These are phyloP conservation scores for Dryadula phaetusa DNA, from an alignment of 2,888 invertebrate species.

Conservation along the genomic window DNA sequence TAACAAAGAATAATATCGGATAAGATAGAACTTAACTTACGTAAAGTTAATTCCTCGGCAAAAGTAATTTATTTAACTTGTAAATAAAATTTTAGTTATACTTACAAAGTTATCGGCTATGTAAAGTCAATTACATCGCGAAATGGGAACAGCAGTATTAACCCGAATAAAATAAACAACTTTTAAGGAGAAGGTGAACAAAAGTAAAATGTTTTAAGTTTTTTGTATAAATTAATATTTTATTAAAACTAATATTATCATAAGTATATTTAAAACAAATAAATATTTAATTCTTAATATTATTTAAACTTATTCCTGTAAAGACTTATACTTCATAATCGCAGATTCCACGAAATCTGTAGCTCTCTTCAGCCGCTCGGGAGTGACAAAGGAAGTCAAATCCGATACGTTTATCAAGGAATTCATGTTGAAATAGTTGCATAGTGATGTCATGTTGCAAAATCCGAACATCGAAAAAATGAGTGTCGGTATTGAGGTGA, in stretches of 20 bases:
- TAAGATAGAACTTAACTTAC: too few species aligned
- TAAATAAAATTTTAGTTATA: too few species aligned
- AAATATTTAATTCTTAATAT: neutral
- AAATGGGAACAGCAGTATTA: neutral
- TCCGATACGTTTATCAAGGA: constrained; percentile 55
- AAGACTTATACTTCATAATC: constrained; percentile 72
- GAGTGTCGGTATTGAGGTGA: constrained; percentile 51
- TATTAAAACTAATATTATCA: neutral
- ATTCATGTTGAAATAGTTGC: constrained; percentile 73
- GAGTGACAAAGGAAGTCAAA: constrained; percentile 75
- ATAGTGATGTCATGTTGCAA: constrained; percentile 83
- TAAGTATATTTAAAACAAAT: neutral
- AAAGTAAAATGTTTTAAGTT: neutral
- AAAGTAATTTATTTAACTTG: too few species aligned
- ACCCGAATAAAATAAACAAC: neutral
- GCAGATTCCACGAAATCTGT: constrained; percentile 80
- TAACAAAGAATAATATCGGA: too few species aligned
- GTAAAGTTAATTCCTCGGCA: too few species aligned
- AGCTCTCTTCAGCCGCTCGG: constrained; percentile 78
- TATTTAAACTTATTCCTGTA: constrained; percentile 6
- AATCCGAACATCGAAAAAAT: constrained; percentile 70
- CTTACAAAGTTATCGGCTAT: too few species aligned
- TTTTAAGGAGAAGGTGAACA: neutral
- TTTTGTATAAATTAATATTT: neutral
- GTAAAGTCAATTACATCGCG: too few species aligned